These are phyloP conservation scores for Julus scandinavius DNA, from an alignment of 2,888 invertebrate species.

Conservation along the genomic window DNA sequence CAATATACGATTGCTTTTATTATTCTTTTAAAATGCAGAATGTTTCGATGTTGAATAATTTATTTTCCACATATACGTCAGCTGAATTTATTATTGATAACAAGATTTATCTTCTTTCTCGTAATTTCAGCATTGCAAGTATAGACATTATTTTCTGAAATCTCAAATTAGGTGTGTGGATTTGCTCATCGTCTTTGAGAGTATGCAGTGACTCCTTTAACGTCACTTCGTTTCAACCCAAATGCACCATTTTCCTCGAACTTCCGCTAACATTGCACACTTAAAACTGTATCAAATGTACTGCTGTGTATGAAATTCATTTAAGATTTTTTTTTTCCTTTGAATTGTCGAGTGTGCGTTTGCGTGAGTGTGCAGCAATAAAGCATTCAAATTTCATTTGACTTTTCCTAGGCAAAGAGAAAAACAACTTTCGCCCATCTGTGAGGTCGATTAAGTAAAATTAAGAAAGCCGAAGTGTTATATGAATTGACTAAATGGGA, in stretches of 20 bases:
- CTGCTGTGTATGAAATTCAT: constrained; percentile 5
- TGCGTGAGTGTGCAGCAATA: constrained; percentile 33
- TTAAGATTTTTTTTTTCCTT: neutral
- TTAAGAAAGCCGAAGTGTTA: neutral
- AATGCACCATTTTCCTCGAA: neutral
- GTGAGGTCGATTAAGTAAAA: neutral
- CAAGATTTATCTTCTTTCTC: too few species aligned
- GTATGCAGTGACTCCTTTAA: neutral
- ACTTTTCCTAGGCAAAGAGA: neutral
- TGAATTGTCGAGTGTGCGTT: constrained; percentile 9
- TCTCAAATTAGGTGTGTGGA: neutral
- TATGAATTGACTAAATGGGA: neutral
- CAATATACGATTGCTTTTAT: too few species aligned
- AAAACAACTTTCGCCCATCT: neutral
- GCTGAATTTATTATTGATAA: too few species aligned
- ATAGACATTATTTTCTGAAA: too few species aligned
- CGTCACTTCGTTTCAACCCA: neutral
- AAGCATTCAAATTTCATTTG: neutral
- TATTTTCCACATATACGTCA: too few species aligned
- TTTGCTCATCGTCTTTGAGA: neutral
- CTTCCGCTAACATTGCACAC: neutral
- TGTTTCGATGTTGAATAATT: too few species aligned
- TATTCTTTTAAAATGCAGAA: too few species aligned
- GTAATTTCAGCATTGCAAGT: too few species aligned
- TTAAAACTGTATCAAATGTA: neutral